Base-by-base conservation (phyloP, 2,797 vertebrate genomes). In the Leptoclinus maculatus region DNA sequence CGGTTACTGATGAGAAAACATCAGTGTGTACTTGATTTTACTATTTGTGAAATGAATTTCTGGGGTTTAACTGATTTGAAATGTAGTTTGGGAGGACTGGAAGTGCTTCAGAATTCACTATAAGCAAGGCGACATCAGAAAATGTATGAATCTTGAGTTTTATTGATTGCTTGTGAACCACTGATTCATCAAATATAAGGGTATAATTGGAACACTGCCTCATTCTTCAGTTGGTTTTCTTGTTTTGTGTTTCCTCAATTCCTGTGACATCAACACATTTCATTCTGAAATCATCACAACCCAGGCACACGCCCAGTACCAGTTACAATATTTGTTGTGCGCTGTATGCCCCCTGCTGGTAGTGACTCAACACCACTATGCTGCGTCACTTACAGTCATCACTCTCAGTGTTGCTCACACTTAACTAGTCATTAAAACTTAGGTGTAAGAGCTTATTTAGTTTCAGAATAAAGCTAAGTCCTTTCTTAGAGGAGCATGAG, bases 101-200 rank as follows among this genome's bases (percentile, higher is more conserved):
- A 86, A 53, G 43, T 78, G 74, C 57, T 81, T 83, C 73, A 79
- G 59, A 78, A 83, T 85, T 74, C 14, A 71, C 69, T 69, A 74
- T 76, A 82, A 72, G 63, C 58, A 78, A 80, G 45, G 25, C 36
- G 76, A 75, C 43, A 54, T 81, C 72, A 67, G 80, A 91, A 87
- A 80, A 80, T 91, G 87, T 89, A 86, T 82, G 63, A 90, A 83
- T 83, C 71, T 71, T 85, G 66, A 83, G 54, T 85, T 91, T 81
- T 85, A 87, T 85, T 88, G 70, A 88, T 90, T 91, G 87, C 90
- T 87, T 93, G 86, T 88, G 76, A 92, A 91, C 82, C 83, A 91
- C 84, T 85, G 85, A 87, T 66, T 83, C 79, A 85, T 89, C 79
- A 93, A 94, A 94, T 93, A 93, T 87, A 94, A 89, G 81, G 71